Evolutionary conservation across 2,797 vertebrate species (phyloP).

Genomic region (Macropus fuliginosus): DNA sequence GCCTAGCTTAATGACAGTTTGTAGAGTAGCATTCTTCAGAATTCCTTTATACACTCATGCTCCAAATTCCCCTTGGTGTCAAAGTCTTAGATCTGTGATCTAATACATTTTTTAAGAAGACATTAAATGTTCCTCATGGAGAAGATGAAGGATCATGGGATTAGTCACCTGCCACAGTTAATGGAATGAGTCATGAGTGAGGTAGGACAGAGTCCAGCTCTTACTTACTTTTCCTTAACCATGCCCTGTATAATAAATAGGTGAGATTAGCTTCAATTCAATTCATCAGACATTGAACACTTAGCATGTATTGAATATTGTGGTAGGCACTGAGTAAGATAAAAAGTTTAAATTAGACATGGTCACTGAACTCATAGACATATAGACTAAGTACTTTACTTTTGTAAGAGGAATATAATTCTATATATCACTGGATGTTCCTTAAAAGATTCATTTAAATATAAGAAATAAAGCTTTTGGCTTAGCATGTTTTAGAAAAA

Average conservation of each 20-base stretch:
- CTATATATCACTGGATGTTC: slow-evolving; percentile 6
- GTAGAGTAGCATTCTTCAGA: no score
- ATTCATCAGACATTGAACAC: no score
- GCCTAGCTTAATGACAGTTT: no score
- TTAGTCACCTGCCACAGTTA: slow-evolving; percentile 52
- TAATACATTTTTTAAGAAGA: background rate
- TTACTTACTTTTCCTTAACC: slow-evolving; percentile 34
- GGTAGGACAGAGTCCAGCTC: slow-evolving; percentile 33
- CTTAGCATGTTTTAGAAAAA: slow-evolving; percentile 39
- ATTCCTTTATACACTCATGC: no score
- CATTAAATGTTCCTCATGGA: background rate
- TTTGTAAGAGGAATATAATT: background rate
- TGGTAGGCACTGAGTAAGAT: no score
- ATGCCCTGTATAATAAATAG: slow-evolving; percentile 10
- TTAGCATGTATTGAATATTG: no score
- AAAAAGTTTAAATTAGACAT: no score
- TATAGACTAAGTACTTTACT: background rate
- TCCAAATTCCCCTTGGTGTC: no score
- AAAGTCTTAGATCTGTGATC: no score
- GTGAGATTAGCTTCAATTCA: background rate
- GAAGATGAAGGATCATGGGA: slow-evolving; percentile 2
- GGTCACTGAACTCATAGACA: no score
- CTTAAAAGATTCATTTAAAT: slow-evolving; percentile 25
- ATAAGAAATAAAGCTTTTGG: slow-evolving; percentile 32
- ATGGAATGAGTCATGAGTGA: slow-evolving; percentile 65